Evolutionary conservation across 2,113 vertebrate genomes (phyloP), one percentile per base, ranked within the genome.

Genomic region (Elephas maximus): DNA sequence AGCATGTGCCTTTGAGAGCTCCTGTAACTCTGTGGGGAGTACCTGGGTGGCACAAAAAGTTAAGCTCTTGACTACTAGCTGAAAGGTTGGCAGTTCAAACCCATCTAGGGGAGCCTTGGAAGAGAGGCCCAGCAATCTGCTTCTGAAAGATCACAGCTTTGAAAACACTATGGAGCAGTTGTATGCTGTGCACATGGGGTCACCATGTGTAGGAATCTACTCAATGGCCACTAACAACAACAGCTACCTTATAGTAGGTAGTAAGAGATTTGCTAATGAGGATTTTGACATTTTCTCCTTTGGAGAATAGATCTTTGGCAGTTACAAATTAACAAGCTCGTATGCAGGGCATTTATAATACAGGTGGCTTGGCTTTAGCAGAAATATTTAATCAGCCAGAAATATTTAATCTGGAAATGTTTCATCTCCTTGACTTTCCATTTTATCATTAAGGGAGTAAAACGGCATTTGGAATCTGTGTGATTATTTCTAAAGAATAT

Each of bases 321-420:
- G 2, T 78, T 85, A 78, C 73, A 88, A 89, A 95, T 83, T 85
- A 90, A 30, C 45, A 37, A 1, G 45, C 92, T 90, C 83, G 26
- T 62, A 30, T 76, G 33, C 30, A 63, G 84, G 63, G 14, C 86
- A 88, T 95, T 92, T 87, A 71, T 33, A 93, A 51, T 90, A 94
- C 37, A 79, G 74, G 92, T 87, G 77, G 71, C 37, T 60, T 67
- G 84, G 74, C 81, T 86, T 86, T 67, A 80, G 33, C 45, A 53
- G 81, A 79, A 87, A 87, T 95, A 97, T 91, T 93, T 95, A 83
- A 93, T 95, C 82, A 93, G 53, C 53, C 74, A 14, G 63, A 73
- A 95, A 94, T 79, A 82, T 73, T 73, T 87, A 83, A 74, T 94
- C 62, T 74, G 41, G 63, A 48, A 62, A 86, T 62, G 33, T 79